phyloP scores from a whole-genome alignment of 2,888 invertebrate genomes.

The Eubasilissa splendida region DNA sequence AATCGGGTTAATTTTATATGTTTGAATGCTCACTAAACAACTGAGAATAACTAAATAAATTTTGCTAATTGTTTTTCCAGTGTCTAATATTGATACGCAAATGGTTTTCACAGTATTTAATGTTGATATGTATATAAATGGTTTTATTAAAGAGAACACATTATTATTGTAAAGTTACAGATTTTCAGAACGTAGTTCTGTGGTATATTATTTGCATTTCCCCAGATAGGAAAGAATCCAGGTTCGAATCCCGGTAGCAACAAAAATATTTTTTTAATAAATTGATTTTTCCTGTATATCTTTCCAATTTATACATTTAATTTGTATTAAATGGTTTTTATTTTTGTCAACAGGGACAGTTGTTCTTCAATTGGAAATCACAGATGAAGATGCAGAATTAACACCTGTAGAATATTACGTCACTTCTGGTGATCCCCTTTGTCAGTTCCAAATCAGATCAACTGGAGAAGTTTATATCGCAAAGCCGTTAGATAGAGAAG shows the following conservation, averaged over 20 bases:
- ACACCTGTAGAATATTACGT: constrained; percentile 86
- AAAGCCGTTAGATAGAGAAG: constrained; percentile 88
- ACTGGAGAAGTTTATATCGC: constrained; percentile 91
- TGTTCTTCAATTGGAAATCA: constrained; percentile 76
- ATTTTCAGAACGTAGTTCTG: background rate
- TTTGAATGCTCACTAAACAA: no score
- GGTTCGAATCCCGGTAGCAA: background rate
- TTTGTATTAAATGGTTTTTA: background rate
- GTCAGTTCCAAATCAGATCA: constrained; percentile 89
- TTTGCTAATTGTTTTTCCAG: no score
- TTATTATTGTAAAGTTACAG: background rate
- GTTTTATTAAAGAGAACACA: background rate
- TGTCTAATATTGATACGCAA: no score
- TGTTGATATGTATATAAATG: no score
- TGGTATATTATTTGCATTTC: background rate
- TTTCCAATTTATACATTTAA: background rate
- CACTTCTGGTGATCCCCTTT: constrained; percentile 84
- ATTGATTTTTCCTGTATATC: background rate
- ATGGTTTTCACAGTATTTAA: no score
- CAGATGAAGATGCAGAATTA: constrained; percentile 80
- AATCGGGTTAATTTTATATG: no score
- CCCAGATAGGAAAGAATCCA: background rate
- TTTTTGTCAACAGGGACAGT: constrained; percentile 72
- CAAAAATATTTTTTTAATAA: background rate
- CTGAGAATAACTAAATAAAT: no score